Percentiles rank a stretch among this genome's conserved stretches.
These are phyloP conservation scores for Meda fulgida DNA, from an alignment of 2,797 vertebrate genomes.

Conservation along the genomic window DNA sequence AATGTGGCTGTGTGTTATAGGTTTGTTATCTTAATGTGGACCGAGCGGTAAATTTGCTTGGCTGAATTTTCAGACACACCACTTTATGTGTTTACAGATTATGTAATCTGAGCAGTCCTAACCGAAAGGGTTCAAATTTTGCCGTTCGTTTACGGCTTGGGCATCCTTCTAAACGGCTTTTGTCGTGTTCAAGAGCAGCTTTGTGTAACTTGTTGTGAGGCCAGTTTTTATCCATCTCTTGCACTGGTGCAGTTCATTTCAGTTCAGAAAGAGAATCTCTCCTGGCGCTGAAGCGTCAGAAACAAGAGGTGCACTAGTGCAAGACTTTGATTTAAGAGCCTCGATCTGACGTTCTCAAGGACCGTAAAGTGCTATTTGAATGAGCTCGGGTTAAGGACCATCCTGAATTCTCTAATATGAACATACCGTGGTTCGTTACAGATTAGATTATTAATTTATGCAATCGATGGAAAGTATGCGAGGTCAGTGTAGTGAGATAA, in stretches of 20 bases:
- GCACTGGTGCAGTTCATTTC: conserved; percentile 2
- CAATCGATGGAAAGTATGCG: background rate
- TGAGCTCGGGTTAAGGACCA: conserved; percentile 15
- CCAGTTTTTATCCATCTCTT: conserved; percentile 37
- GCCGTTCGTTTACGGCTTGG: background rate
- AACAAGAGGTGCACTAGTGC: conserved; percentile 34
- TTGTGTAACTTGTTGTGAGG: conserved; percentile 27
- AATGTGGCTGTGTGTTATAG: conserved; percentile 41
- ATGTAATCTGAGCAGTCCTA: background rate
- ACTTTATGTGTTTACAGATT: conserved; percentile 20
- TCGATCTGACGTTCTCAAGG: conserved; percentile 9
- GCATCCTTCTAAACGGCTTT: conserved; percentile 15
- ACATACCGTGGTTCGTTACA: background rate
- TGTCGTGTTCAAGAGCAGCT: conserved; percentile 27
- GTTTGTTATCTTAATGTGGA: conserved; percentile 27
- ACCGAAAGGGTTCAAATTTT: background rate
- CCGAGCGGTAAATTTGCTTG: conserved; percentile 5
- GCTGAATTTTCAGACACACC: conserved; percentile 14
- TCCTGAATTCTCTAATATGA: conserved; percentile 7
- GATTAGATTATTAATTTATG: conserved; percentile 29
- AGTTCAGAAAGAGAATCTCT: conserved; percentile 15
- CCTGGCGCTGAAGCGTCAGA: conserved; percentile 25
- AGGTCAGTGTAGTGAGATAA: conserved; percentile 21
- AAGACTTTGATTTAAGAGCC: conserved; percentile 28
- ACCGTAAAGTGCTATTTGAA: conserved; percentile 22